Evolutionary conservation across 2,797 vertebrate species (phyloP).

Genomic region (Urophycis tenuis): DNA sequence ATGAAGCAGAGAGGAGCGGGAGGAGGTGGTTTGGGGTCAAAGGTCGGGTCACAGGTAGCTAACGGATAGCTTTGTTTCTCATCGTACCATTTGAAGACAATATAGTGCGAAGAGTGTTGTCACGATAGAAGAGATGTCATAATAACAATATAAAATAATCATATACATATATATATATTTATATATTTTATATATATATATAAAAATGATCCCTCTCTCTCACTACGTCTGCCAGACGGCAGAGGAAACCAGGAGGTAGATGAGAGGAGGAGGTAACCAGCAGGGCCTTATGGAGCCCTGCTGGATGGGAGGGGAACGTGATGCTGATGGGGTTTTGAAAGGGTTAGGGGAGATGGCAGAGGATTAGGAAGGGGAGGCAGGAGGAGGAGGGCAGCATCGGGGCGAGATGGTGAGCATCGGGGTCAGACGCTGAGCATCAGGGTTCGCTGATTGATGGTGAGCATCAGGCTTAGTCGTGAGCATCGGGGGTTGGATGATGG

Average conservation of each 20-base stretch:
- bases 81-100: conserved; percentile 54
- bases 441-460: background rate
- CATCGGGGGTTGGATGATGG: background rate
- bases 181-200: conserved; percentile 30
- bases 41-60: background rate
- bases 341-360: background rate
- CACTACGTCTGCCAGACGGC: conserved; percentile 38
- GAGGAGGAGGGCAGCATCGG: background rate
- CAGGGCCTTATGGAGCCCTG: conserved; percentile 51
- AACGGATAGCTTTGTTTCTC: conserved; percentile 40
- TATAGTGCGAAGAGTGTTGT: conserved; percentile 62
- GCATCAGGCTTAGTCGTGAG: background rate
- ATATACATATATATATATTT: conserved; percentile 39
- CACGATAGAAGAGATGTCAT: no score
- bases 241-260: conserved; percentile 50
- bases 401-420: background rate
- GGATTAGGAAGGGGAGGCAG: background rate
- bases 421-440: background rate
- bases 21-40: conserved; percentile 9
- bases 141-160: conserved; percentile 34
- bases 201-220: background rate
- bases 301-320: conserved; percentile 23
- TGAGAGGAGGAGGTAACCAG: conserved; percentile 57
- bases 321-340: background rate
- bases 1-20: background rate